Evolutionary conservation across 1,140 invertebrate species (phyloP), one percentile per base, ranked within the genome.

Genomic region (Bombyx mori): DNA sequence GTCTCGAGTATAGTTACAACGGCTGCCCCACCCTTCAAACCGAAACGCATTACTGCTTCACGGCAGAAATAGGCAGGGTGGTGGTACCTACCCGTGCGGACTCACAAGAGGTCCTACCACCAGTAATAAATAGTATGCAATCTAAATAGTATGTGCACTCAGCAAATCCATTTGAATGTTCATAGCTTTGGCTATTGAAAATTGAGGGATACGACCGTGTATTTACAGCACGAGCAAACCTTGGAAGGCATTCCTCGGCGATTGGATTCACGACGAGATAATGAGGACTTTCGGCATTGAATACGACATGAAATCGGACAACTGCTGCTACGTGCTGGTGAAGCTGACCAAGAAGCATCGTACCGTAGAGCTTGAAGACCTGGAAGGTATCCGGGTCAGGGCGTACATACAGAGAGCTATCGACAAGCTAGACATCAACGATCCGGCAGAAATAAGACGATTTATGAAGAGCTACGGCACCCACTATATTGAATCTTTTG

Each of bases 381-480:
- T 90, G 10, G 77, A 86, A 10, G 88, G 89, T 2, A 88, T 91
- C 1, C 73, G 71, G 2, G 73, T 92, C 8, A 90, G 91, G 56
- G 90, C 91, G 4, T 88, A 88, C 9, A 91, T 94, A 6, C 78
- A 83, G 5, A 83, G 88, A 46, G 92, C 92, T 61, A 90, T 92
- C 0, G 88, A 91, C 6, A 86, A 88, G 9, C 87, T 94, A 44
- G 89, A 90, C 54, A 69, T 90, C 8, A 92, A 91, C n/a, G 91
- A 94, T 65, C 82, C 89, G 1, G 80, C 88, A 2, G 91, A 91
- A 55, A 90, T 94, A 0, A 88, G 92, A 43, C 88, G 88, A 57
- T 94, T 94, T 66, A 92, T 94, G 66, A 91, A 90, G 65, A 92
- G 92, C 66, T 94, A 93, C 64, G 93, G 93, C 10, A 93, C 93